A percentile compares a stretch with the other conserved stretches of the same genome.
Evolutionary conservation across 2,797 vertebrate species (phyloP).

Genomic region (Thaleichthys pacificus): DNA sequence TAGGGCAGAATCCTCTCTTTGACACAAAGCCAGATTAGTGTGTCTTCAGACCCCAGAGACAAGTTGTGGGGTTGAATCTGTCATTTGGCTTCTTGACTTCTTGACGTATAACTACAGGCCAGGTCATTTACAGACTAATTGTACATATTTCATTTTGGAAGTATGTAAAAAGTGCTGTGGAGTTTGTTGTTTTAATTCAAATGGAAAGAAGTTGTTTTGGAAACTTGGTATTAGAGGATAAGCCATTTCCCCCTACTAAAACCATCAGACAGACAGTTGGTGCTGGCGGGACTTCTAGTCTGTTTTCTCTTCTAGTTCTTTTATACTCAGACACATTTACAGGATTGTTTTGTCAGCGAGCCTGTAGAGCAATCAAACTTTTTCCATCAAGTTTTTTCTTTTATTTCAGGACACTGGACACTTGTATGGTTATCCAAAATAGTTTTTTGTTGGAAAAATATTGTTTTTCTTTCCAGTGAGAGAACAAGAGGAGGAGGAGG

Average conservation of each 20-base stretch:
- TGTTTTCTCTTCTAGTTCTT: background rate
- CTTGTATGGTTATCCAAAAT: conserved; percentile 22
- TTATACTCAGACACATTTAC: background rate
- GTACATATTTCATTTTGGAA: no score
- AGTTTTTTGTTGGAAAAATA: conserved; percentile 39
- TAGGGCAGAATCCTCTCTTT: no score
- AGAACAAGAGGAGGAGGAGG: conserved; percentile 15
- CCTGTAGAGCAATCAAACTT: conserved; percentile 15
- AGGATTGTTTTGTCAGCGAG: background rate
- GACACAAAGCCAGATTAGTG: no score
- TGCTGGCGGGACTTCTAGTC: background rate
- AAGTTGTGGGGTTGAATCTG: no score
- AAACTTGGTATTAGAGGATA: background rate
- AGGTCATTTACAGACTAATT: no score
- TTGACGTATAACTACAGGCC: no score
- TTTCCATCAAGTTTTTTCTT: conserved; percentile 7
- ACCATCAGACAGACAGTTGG: background rate
- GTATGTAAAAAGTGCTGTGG: no score
- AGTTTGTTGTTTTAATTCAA: background rate
- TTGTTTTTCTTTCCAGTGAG: conserved; percentile 40
- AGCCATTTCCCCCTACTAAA: background rate
- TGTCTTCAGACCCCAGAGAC: no score
- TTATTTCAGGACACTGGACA: conserved; percentile 1
- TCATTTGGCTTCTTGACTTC: no score
- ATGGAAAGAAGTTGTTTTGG: background rate